Conservation (phyloP, 2,888 invertebrate species). For the Eugnorisma glareosa region DNA sequence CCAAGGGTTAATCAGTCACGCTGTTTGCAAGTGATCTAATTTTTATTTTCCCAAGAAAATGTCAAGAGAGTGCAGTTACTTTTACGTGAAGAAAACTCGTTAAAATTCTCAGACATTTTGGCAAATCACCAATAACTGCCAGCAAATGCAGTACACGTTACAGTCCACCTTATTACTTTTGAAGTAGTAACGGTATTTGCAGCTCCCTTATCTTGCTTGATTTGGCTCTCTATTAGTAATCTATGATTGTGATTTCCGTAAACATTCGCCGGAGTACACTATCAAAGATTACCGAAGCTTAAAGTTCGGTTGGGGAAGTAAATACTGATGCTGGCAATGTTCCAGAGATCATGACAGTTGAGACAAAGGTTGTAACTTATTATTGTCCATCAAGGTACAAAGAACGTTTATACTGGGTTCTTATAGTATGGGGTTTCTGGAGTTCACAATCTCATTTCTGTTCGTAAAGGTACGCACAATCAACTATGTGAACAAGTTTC, state of each 20-base stretch:
- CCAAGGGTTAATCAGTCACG: constrained; percentile 17
- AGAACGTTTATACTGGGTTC: constrained; percentile 40
- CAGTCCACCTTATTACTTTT: constrained; percentile 54
- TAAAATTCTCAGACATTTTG: constrained; percentile 79
- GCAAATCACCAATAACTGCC: constrained; percentile 73
- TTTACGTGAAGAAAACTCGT: constrained; percentile 66
- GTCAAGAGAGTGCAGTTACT: constrained; percentile 54
- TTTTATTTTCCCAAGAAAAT: constrained; percentile 46
- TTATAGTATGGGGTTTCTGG: constrained; percentile 51
- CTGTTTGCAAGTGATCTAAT: constrained; percentile 41
- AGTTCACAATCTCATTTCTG: constrained; percentile 24
- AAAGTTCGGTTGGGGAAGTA: constrained; percentile 47
- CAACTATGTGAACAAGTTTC: neutral
- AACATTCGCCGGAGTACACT: constrained; percentile 57
- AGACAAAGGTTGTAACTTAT: constrained; percentile 65
- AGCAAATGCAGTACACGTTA: constrained; percentile 59
- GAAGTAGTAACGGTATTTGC: constrained; percentile 51
- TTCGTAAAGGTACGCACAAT: constrained; percentile 29
- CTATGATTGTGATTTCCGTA: constrained; percentile 66
- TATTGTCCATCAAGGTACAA: constrained; percentile 56
- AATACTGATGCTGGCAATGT: constrained; percentile 61
- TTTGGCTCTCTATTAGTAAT: constrained; percentile 61
- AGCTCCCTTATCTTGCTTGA: constrained; percentile 47
- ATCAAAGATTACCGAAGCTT: constrained; percentile 44
- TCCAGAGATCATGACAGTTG: constrained; percentile 59